Evolutionary conservation across 2,113 vertebrate genomes (phyloP), one percentile per base, ranked within the genome.

Genomic region (Mugil cephalus): DNA sequence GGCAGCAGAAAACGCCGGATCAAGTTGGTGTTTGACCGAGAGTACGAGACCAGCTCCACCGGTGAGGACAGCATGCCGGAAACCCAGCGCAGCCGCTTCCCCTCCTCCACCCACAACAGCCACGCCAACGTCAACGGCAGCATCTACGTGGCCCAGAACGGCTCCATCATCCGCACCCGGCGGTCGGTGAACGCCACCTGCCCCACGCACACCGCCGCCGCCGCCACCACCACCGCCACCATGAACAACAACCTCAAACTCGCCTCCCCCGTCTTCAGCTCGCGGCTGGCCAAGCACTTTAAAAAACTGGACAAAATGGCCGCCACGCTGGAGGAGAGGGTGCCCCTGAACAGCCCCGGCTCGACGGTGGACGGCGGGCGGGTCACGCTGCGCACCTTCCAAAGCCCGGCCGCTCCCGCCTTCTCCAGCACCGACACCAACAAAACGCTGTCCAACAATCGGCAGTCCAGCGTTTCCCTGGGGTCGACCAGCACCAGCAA

Each of bases 221-320:
- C 95, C 51, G 2, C 79, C 53, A 89, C 94, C 74, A 91, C 95
- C 51, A 65, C 90, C 78, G 88, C 94, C 77, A 92, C 95, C 53
- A 65, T 91, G 0, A 83, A 84, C 4, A 96, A 94, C 68, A 94
- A 88, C 65, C 75, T 95, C 35, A 96, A 96, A 85, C 90, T 86
- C 14, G 64, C 89, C 3, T 97, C 97, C 17, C 96, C 96, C 0
- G 75, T 87, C 77, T 89, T 91, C 77, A 91, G 90, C 86, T 88
- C 90, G 0, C 89, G 92, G 69, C 85, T 96, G 54, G 95, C 95
- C 55, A 97, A 96, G 86, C 97, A 97, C 15, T 97, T 97, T 92
- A 97, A 95, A 92, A 98, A 96, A 93, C 88, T 96, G 40, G 97
- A 98, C 91, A 97, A 95, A 91, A 92, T 97, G 87, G 95, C 95